Base-by-base conservation (phyloP, 2,113 vertebrate genomes). In the Anarrhichthys ocellatus region DNA sequence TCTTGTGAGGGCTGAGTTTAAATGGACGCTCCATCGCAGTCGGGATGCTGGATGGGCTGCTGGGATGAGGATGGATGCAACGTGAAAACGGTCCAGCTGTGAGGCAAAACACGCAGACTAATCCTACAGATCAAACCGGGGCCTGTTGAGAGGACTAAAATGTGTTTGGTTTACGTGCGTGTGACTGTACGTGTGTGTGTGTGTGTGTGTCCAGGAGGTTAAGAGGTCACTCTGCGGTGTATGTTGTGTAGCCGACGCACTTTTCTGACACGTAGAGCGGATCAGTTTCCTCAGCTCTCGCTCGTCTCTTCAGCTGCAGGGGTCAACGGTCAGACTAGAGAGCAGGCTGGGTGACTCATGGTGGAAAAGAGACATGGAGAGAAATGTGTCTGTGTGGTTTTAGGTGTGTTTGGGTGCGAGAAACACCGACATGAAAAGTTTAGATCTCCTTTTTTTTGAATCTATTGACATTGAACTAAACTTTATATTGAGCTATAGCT, bases 321-420 rank as follows among this genome's bases (percentile, higher is more conserved):
- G 88, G 85, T 90, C 81, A 83, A 66, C 83, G 88, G 82, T 91
- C 87, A 82, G 29, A 42, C 27, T 66, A 36, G 62, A 66, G 50
- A 66, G 66, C 66, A 63, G 61, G 42, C 42, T 54, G 70, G 76
- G 72, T 59, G 79, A 64, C 14, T 78, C 61, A 42, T 27, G 38
- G 11, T 84, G 38, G 67, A 75, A 13, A 52, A 18, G 11, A 72
- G 34, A n/a, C 15, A 42, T 15, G 17, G 46, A 13, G 58, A 81
- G 62, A 63, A 59, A 62, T 59, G 36, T 75, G 9, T 62, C 20
- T 27, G 50, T 6, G 73, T 72, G 8, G 54, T 61, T 36, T 73
- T 11, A 69, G 40, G 24, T 22, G 22, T 71, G 63, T 87, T 64
- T 78, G 32, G 73, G 20, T 76, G 27, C 42, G 36, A 83, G 40